Percentiles rank a stretch among this genome's conserved stretches.
Evolutionary conservation across 2,888 invertebrate species (phyloP).

Genomic region (Tillus elongatus): DNA sequence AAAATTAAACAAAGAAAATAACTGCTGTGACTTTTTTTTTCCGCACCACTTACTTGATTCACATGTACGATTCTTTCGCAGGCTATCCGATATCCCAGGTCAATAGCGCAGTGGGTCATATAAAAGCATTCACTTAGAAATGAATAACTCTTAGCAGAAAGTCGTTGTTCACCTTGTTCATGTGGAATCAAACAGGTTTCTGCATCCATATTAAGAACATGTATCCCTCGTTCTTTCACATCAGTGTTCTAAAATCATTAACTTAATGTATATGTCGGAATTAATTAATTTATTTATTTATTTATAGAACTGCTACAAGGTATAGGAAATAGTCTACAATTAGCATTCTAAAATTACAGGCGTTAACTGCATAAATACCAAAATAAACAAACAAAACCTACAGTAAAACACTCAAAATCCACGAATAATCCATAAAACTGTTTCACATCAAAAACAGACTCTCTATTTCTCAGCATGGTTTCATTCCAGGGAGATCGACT

Average conservation of each 20-base stretch:
- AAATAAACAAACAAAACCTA: too few relatives aligned
- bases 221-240: constrained; percentile 54
- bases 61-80: constrained; percentile 56
- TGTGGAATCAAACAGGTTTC: constrained; percentile 76
- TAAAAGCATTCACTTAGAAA: constrained; percentile 90
- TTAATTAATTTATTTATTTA: constrained; percentile 1
- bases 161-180: constrained; percentile 46
- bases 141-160: constrained; percentile 54
- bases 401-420: too few relatives aligned
- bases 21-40: too few relatives aligned
- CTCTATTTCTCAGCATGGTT: too few relatives aligned
- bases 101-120: constrained; percentile 78
- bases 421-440: too few relatives aligned
- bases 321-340: too few relatives aligned
- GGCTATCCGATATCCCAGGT: constrained; percentile 64
- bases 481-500: too few relatives aligned
- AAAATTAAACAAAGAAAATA: constrained; percentile 7
- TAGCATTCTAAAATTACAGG: too few relatives aligned
- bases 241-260: constrained; percentile 47
- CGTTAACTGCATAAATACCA: too few relatives aligned
- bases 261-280: neutral
- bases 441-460: too few relatives aligned
- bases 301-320: too few relatives aligned
- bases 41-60: constrained; percentile 47
- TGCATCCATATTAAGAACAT: constrained; percentile 56